Evolutionary conservation across 2,113 vertebrate genomes (phyloP).

Genomic region (Halcyon malimbica): DNA sequence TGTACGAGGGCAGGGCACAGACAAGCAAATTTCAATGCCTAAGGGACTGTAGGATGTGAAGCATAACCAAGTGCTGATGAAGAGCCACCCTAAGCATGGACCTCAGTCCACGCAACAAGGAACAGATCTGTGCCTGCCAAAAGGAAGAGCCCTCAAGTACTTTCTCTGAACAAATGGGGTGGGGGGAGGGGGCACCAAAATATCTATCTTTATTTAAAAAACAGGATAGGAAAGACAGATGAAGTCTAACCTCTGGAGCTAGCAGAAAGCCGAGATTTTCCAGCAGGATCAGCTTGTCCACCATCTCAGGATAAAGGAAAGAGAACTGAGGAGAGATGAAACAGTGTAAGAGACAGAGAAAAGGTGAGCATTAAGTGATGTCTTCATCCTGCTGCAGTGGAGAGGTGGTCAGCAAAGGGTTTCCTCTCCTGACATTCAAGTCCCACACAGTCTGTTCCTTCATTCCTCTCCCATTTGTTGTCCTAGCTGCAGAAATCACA

Average conservation of each 20-base stretch:
- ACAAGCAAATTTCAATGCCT: background rate
- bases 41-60: background rate
- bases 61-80: background rate
- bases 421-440: background rate
- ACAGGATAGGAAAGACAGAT: background rate
- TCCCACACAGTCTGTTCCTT: background rate
- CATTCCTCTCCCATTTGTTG: background rate
- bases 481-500: background rate
- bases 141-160: background rate
- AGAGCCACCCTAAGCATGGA: background rate
- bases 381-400: background rate
- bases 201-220: background rate
- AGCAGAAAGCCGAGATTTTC: conserved; percentile 81
- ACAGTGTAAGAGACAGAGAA: background rate
- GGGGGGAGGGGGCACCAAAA: background rate
- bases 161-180: background rate
- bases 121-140: background rate
- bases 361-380: background rate
- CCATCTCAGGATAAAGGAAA: conserved; percentile 89
- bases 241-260: conserved; percentile 53
- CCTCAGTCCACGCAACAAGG: background rate
- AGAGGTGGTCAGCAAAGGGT: background rate
- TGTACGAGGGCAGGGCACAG: background rate
- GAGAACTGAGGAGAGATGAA: conserved; percentile 78
- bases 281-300: conserved; percentile 85